Base-by-base conservation (phyloP, 1,140 invertebrate genomes). In the Phymorhynchus buccinoides region DNA sequence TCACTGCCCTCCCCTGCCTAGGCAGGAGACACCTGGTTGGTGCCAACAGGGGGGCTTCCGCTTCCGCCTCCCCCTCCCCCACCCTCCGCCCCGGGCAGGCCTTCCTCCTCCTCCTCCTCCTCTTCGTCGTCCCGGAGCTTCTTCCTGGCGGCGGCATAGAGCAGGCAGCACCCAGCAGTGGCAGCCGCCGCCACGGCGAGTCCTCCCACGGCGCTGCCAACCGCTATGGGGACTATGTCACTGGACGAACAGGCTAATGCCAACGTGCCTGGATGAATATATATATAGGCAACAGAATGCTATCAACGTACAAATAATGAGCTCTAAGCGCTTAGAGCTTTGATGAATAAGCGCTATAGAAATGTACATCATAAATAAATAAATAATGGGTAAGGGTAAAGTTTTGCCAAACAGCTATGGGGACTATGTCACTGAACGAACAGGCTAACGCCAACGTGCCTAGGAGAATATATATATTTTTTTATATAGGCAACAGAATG, bases 41-140 rank as follows among this genome's bases (percentile, higher is more conserved):
- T 71, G 68, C 68, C 68, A 7, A 37, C 68, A 6, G 68, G 7
- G 68, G 68, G 6, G 14, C 56, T 6, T 6, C 7, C 66, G n/a
- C 9, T 68, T 30, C 4, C 71, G 7, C 6, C 71, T 3, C 30
- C 71, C 9, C 71, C 30, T 75, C 16, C n/a, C 62, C 4, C n/a
- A 9, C 3, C 30, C 30, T 71, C 68, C 35, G 9, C 14, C 3
- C 42, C 75, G 3, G 41, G 27, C 12, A 18, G 75, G 35, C 32
- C 30, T 32, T 71, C 68, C 75, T 78, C 75, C 30, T 35, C 68
- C 39, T 42, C 39, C 39, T 78, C 75, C 35, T 78, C 75, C 6
- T 78, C 75, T 16, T 78, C 71, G 32, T 75, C 75, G 37, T 27
- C 75, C 39, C 41, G 42, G 75, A 78, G 41, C 39, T 78, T 78